Percentiles rank a stretch among this genome's conserved stretches.
Conservation (phyloP, 2,113 vertebrate genomes). For the Pachycephala philippinensis region DNA sequence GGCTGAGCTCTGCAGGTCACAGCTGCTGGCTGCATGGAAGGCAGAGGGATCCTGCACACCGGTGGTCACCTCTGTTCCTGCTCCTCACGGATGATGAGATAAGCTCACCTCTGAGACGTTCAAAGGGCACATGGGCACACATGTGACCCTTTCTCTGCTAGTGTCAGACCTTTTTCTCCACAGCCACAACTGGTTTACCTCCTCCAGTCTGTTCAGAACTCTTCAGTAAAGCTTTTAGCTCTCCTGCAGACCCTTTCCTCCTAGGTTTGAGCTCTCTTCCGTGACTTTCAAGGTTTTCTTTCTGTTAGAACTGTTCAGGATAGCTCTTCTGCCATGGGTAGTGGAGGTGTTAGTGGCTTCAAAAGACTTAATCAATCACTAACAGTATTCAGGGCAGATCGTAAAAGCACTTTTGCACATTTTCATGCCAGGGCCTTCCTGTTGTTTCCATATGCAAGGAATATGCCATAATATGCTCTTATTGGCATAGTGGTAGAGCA, state of each 20-base stretch:
- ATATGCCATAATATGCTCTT: neutral
- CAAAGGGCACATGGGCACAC: neutral
- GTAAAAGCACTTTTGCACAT: neutral
- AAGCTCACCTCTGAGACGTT: neutral
- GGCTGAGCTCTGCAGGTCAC: neutral
- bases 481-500: neutral
- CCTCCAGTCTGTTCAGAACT: neutral
- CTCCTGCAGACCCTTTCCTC: neutral
- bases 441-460: neutral
- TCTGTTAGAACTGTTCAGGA: neutral
- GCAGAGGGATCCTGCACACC: neutral
- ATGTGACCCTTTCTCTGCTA: neutral
- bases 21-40: rapidly evolving
- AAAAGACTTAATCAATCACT: neutral
- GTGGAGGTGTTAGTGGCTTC: neutral
- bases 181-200: neutral
- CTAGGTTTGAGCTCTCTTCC: neutral
- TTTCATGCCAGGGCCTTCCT: neutral
- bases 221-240: neutral
- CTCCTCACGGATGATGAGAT: neutral
- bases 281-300: neutral
- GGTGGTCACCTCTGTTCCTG: neutral
- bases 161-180: neutral
- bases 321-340: neutral
- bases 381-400: neutral